A percentile compares a stretch with the other conserved stretches of the same genome.
These are phyloP conservation scores for Neosilurus hyrtlii DNA, from an alignment of 2,797 vertebrate species.

Conservation along the genomic window DNA sequence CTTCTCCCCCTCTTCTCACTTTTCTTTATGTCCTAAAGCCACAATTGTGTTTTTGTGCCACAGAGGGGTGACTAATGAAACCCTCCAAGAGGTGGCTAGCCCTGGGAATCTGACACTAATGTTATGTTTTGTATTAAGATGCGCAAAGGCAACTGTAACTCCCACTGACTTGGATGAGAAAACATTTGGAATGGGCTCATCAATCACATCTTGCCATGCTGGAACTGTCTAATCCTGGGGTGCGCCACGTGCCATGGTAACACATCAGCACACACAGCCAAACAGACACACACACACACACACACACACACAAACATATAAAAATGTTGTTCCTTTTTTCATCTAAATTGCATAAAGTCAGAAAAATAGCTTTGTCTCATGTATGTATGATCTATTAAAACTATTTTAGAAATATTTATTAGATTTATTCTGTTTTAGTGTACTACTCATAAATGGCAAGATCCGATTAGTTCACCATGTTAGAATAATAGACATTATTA, in stretches of 20 bases:
- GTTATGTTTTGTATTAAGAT: slow-evolving; percentile 77
- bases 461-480: no score
- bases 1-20: slow-evolving; percentile 11
- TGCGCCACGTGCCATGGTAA: slow-evolving; percentile 54
- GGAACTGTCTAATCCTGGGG: slow-evolving; percentile 71
- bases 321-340: slow-evolving; percentile 19
- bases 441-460: no score
- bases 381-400: no score
- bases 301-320: not conserved
- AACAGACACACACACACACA: slow-evolving; percentile 29
- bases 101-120: slow-evolving; percentile 66
- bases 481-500: no score
- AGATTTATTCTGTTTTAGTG: not conserved
- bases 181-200: slow-evolving; percentile 77
- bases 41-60: slow-evolving; percentile 55
- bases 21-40: slow-evolving; percentile 60
- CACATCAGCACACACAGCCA: slow-evolving; percentile 19
- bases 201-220: slow-evolving; percentile 73
- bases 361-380: slow-evolving; percentile 26
- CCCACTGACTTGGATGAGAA: slow-evolving; percentile 78
- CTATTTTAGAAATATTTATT: no score
- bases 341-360: slow-evolving; percentile 37
- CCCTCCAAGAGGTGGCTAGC: slow-evolving; percentile 64
- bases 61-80: slow-evolving; percentile 72
- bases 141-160: slow-evolving; percentile 72